Evolutionary conservation across 2,888 invertebrate species (phyloP).

Genomic region (Dolomedes plantarius): DNA sequence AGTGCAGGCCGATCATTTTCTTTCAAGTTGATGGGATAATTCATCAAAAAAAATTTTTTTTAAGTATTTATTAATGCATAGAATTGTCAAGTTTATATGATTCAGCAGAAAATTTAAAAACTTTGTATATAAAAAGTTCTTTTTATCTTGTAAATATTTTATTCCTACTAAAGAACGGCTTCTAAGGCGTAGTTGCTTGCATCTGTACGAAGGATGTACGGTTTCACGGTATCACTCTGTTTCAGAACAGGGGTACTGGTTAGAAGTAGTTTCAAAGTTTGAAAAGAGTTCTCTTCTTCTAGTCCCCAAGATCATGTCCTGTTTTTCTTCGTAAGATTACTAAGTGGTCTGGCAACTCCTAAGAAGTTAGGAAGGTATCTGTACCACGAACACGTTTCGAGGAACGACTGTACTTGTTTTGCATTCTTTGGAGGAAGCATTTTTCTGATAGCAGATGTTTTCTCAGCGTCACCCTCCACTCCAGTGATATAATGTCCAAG

Average conservation of each 20-base stretch:
- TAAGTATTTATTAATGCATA: too few species aligned
- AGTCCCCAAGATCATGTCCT: neutral
- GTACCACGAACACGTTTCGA: constrained; percentile 29
- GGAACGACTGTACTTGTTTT: constrained; percentile 26
- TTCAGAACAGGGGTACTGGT: neutral
- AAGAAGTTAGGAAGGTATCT: constrained; percentile 18
- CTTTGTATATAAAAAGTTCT: too few species aligned
- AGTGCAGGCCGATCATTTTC: too few species aligned
- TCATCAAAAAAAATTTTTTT: too few species aligned
- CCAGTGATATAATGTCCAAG: constrained; percentile 15
- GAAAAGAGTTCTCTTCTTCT: neutral
- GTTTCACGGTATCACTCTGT: neutral
- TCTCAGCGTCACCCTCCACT: constrained; percentile 1
- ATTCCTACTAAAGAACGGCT: neutral
- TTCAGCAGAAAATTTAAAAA: too few species aligned
- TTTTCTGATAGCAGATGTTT: neutral
- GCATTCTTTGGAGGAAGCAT: constrained; percentile 1
- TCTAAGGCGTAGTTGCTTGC: neutral
- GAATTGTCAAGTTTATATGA: too few species aligned
- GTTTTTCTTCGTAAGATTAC: constrained; percentile 25
- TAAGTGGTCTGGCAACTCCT: neutral
- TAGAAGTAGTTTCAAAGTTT: neutral
- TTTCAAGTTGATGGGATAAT: too few species aligned
- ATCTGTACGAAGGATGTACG: neutral
- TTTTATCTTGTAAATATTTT: too few species aligned